Base-by-base conservation (phyloP, 1,140 invertebrate species). In the Neoseiulus cucumeris region DNA sequence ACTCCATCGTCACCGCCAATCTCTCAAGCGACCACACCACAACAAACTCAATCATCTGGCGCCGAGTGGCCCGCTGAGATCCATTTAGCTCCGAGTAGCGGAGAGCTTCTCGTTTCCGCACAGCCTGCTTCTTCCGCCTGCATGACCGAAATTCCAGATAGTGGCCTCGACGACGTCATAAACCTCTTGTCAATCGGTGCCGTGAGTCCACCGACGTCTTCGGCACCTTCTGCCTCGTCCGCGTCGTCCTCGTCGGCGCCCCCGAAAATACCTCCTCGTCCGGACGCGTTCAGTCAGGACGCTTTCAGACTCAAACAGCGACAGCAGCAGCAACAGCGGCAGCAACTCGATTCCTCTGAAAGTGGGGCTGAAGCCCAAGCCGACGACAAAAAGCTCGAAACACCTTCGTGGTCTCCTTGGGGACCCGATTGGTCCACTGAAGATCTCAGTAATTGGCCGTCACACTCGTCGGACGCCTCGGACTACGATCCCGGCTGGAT, bases 151-250 rank as follows among this genome's bases (percentile, higher is more conserved):
- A 39, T 39, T 39, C 33, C 33, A 6, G 51, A 30, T 64, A 42
- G 51, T 14, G 68, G 66, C 39, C 65, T 69, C 42, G 67, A 69
- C 42, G 67, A 69, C 65, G 68, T 69, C 18, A 69, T 69, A 17
- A 69, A 69, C 45, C 65, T 69, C 14, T 64, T 69, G 33, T 69
- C 68, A 30, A 59, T 59, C 2, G 51, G 51, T 18, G 51, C 51
- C 25, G 51, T 25, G 4, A 25, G 25, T 29, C 51, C 51, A 1
- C 25, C 25, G 28, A 18, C 45, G 25, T 25, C 51, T 17, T 33
- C 51, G 1, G 51, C 33, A 29, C 51, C 14, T 59, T 59, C 51
- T n/a, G 33, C 33, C 9, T 39, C 33, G 4, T 39, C 33, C 33
- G 33, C 33, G 33, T 39, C 33, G 4, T 39, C 33, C 4, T 39